Percentiles rank a stretch among this genome's conserved stretches.
Conservation (phyloP, 2,113 vertebrate species). For the Elaphurus davidianus region DNA sequence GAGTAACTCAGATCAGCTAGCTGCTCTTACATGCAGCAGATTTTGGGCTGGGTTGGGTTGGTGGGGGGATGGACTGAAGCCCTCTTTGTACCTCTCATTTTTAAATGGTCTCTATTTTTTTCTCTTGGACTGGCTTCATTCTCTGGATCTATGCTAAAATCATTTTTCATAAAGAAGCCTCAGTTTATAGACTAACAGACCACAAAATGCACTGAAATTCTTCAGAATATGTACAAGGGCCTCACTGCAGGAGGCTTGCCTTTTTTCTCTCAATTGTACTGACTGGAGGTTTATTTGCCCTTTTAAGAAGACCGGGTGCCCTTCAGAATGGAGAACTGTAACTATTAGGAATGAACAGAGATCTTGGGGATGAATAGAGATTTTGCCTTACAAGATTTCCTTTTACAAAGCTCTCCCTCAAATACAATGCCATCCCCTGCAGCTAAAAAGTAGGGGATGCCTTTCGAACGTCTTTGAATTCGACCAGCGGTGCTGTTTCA, state of each 20-base stretch:
- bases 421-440: not conserved
- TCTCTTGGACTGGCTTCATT: not conserved
- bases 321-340: slow-evolving; percentile 12
- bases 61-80: not conserved
- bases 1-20: not conserved
- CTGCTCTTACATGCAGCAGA: not conserved
- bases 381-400: slow-evolving; percentile 55
- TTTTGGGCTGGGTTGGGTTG: not conserved
- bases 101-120: not conserved
- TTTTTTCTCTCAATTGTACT: not conserved
- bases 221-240: not conserved
- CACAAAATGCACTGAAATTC: not conserved
- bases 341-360: not conserved
- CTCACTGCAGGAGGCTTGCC: not conserved
- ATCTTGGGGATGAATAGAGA: slow-evolving; percentile 19
- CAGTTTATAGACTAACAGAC: not conserved
- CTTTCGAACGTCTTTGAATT: slow-evolving; percentile 30
- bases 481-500: not conserved
- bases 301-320: not conserved
- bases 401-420: not conserved
- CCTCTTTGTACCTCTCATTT: not conserved
- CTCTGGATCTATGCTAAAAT: slow-evolving; percentile 2
- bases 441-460: not conserved
- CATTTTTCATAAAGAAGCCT: not conserved
- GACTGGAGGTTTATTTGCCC: not conserved